Conservation (phyloP, 2,113 vertebrate species). For the Notarius lentiginosus region DNA sequence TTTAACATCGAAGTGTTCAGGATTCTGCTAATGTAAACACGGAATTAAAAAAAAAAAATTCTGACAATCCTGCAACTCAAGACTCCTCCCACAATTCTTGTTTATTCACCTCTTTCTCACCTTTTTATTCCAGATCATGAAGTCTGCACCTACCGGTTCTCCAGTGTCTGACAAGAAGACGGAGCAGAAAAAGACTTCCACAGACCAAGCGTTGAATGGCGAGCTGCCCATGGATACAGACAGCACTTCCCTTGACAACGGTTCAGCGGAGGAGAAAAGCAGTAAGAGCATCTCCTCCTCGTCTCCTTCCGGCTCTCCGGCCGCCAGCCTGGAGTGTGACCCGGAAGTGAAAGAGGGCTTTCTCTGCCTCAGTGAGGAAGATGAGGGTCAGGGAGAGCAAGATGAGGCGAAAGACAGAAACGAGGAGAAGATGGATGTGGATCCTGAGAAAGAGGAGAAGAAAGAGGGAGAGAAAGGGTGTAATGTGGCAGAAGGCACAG, state of each 20-base stretch:
- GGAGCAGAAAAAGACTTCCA: not conserved
- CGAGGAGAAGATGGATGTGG: constrained; percentile 61
- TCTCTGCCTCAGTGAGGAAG: constrained; percentile 55
- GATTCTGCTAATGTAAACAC: not conserved
- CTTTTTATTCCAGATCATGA: not conserved
- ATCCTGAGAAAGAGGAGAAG: constrained; percentile 42
- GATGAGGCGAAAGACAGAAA: constrained; percentile 57
- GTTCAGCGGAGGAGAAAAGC: constrained; percentile 43
- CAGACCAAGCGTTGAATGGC: constrained; percentile 23
- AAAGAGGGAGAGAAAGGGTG: constrained; percentile 54
- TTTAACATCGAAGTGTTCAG: not conserved
- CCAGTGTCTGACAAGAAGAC: constrained; percentile 14
- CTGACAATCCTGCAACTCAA: not conserved
- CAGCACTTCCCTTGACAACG: constrained; percentile 30
- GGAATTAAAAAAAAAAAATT: not conserved
- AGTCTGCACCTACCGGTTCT: constrained; percentile 4
- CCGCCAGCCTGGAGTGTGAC: constrained; percentile 46
- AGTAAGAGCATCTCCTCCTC: constrained; percentile 48
- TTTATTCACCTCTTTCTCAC: not conserved
- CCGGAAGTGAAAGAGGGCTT: constrained; percentile 57
- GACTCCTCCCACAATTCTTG: not conserved
- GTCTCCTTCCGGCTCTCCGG: constrained; percentile 43
- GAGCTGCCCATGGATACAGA: constrained; percentile 40
- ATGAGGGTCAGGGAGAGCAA: constrained; percentile 42
- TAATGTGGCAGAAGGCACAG: constrained; percentile 49